phyloP scores from a whole-genome alignment of 2,888 invertebrate species.

The Listrodromus nycthemerus region DNA sequence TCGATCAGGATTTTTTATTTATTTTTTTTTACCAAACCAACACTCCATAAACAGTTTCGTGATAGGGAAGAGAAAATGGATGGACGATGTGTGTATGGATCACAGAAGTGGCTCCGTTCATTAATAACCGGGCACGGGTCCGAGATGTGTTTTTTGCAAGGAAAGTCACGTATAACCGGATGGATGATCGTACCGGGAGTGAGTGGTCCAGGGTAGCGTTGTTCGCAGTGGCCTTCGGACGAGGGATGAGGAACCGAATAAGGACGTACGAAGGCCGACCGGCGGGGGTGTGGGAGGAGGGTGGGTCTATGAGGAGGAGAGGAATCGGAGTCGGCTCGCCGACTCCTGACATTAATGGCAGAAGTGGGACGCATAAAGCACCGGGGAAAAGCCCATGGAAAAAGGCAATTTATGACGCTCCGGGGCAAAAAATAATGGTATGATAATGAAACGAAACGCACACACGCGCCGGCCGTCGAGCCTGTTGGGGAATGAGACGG shows the following conservation, averaged over 20 bases:
- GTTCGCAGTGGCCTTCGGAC: conserved; percentile 43
- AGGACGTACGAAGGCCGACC: conserved; percentile 19
- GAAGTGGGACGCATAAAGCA: conserved; percentile 83
- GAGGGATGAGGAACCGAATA: conserved; percentile 25
- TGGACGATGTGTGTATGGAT: conserved; percentile 43
- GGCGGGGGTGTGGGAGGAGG: conserved; percentile 48
- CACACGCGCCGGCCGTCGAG: conserved; percentile 32
- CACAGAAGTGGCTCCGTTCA: conserved; percentile 70
- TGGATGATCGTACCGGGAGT: conserved; percentile 74
- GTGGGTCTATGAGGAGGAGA: conserved; percentile 47
- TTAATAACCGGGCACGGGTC: conserved; percentile 77
- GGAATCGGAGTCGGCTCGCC: conserved; percentile 53
- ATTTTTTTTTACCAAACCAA: not conserved
- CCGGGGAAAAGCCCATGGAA: conserved; percentile 77
- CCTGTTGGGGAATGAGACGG: conserved; percentile 50
- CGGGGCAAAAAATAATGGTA: conserved; percentile 80
- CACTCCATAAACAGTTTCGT: conserved; percentile 38
- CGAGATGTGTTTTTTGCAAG: conserved; percentile 79
- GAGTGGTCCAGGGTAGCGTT: conserved; percentile 48
- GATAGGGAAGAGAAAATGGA: conserved; percentile 37
- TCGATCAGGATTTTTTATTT: no score
- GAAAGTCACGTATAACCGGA: conserved; percentile 79
- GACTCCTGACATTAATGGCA: conserved; percentile 80
- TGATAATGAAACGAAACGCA: conserved; percentile 82
- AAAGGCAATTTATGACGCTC: conserved; percentile 80